A percentile compares a stretch with the other conserved stretches of the same genome.
phyloP scores from a whole-genome alignment of 2,888 invertebrate species.

The Scaptomyza reducta region DNA sequence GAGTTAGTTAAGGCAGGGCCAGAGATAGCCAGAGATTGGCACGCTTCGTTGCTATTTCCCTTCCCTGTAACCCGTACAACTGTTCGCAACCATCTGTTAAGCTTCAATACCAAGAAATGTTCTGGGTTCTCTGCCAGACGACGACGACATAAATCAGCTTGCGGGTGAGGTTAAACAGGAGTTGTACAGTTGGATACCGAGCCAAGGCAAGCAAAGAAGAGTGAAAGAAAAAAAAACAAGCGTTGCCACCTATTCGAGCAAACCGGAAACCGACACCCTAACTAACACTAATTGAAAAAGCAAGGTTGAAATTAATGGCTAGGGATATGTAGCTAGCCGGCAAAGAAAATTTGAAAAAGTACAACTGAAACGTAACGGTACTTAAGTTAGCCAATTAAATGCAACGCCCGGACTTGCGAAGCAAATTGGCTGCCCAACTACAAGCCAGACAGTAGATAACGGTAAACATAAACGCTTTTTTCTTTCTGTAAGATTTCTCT shows the following conservation, averaged over 20 bases:
- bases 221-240: background rate
- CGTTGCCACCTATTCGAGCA: constrained; percentile 17
- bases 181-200: constrained; percentile 4
- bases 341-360: constrained; percentile 45
- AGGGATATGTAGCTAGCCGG: constrained; percentile 57
- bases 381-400: constrained; percentile 80
- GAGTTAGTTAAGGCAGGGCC: constrained; percentile 71
- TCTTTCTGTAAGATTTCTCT: constrained; percentile 13
- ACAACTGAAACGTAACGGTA: constrained; percentile 73
- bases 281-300: constrained; percentile 75
- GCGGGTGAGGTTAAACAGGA: constrained; percentile 30
- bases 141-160: constrained; percentile 71
- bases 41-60: constrained; percentile 56
- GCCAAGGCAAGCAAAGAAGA: constrained; percentile 3
- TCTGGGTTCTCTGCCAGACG: constrained; percentile 6
- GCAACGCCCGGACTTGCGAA: constrained; percentile 40
- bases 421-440: constrained; percentile 17
- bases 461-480: constrained; percentile 4
- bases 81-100: constrained; percentile 51
- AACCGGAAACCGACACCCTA: constrained; percentile 28
- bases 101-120: constrained; percentile 29
- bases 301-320: constrained; percentile 73
- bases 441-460: constrained; percentile 13
- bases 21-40: constrained; percentile 63
- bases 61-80: background rate